These are phyloP conservation scores for Perithous albicinctus DNA, from an alignment of 2,888 invertebrate genomes.

Conservation along the genomic window DNA sequence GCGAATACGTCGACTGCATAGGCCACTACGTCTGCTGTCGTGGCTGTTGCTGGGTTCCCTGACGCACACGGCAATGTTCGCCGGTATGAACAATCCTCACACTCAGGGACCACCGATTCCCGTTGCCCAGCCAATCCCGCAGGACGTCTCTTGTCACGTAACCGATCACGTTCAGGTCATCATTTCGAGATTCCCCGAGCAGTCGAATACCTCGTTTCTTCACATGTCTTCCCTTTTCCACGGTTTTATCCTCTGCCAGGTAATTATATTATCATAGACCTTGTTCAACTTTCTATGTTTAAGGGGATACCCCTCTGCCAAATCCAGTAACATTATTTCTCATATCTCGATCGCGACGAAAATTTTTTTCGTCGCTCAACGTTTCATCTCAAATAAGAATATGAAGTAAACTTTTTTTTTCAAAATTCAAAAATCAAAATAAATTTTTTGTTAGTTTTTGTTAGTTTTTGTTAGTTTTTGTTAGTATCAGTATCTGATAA, in stretches of 20 bases:
- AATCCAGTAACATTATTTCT: too few species aligned
- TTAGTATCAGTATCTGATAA: too few species aligned
- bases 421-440: too few species aligned
- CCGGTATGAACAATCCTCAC: conserved; percentile 78
- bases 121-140: conserved; percentile 94
- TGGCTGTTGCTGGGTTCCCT: conserved; percentile 99
- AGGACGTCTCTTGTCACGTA: conserved; percentile 98
- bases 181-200: conserved; percentile 98
- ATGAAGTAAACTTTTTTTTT: too few species aligned
- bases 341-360: too few species aligned
- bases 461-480: too few species aligned
- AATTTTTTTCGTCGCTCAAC: too few species aligned
- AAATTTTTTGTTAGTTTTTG: too few species aligned
- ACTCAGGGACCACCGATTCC: conserved; percentile 82
- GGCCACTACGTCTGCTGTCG: conserved; percentile 96
- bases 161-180: conserved; percentile 99
- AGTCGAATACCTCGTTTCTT: conserved; percentile 95
- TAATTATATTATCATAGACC: too few species aligned
- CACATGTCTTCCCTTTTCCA: conserved; percentile 99
- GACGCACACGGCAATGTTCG: conserved; percentile 91
- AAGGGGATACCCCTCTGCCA: too few species aligned
- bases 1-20: conserved; percentile 98
- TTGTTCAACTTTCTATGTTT: too few species aligned
- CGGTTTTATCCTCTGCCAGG: conserved; percentile 98
- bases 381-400: too few species aligned